These are phyloP conservation scores for Merops nubicus DNA, from an alignment of 2,113 vertebrate genomes.

Conservation along the genomic window DNA sequence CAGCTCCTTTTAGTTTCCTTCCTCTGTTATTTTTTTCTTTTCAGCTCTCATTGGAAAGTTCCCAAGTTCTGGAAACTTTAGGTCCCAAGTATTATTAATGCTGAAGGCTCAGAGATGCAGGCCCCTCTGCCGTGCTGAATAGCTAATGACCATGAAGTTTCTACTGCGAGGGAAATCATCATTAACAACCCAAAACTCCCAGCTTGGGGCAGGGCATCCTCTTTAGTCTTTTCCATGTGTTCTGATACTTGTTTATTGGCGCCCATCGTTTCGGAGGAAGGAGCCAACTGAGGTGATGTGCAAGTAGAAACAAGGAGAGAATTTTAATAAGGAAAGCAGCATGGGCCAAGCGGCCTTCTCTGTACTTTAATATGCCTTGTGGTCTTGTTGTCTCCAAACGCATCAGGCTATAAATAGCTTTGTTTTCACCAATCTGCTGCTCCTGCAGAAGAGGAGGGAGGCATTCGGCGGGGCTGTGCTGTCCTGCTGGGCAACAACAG, in stretches of 20 bases:
- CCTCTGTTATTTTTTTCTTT: not conserved
- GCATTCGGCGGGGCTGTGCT: not conserved
- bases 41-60: not conserved
- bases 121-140: not conserved
- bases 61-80: not conserved
- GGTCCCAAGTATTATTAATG: not conserved
- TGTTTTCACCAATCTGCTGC: not conserved
- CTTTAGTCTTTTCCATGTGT: not conserved
- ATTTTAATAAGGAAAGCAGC: conserved; percentile 36
- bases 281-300: not conserved
- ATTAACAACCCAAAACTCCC: not conserved
- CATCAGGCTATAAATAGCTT: not conserved
- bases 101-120: not conserved
- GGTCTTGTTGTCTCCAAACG: not conserved
- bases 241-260: not conserved
- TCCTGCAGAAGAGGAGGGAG: not conserved
- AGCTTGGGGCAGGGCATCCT: not conserved
- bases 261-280: not conserved
- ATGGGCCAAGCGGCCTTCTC: not conserved
- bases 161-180: not conserved
- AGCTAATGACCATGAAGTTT: not conserved
- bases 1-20: not conserved
- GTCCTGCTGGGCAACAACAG: not conserved
- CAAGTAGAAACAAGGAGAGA: not conserved
- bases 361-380: not conserved